Conservation (phyloP, 1,140 invertebrate genomes). For the Eupeodes corollae region DNA sequence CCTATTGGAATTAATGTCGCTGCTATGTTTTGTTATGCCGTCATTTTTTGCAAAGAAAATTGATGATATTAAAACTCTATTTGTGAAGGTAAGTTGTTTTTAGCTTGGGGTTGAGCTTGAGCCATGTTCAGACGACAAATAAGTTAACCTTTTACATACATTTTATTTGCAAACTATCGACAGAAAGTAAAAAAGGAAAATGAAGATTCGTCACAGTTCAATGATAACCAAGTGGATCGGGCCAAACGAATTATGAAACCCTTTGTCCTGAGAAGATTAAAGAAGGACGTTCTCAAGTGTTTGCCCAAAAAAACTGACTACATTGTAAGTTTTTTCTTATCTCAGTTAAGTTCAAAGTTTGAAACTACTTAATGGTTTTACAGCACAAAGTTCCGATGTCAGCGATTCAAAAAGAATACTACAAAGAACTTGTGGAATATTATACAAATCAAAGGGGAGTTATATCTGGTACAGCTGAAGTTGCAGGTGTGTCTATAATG, state of each 20-base stretch:
- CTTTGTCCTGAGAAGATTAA: constrained; percentile 84
- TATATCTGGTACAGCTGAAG: constrained; percentile 42
- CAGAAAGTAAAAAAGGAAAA: constrained; percentile 36
- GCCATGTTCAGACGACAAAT: not conserved
- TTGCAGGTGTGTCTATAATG: constrained; percentile 66
- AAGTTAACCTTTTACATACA: not conserved
- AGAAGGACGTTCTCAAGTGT: constrained; percentile 71
- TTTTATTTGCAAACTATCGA: constrained; percentile 8
- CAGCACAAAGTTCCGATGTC: constrained; percentile 48
- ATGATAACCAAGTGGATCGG: constrained; percentile 77
- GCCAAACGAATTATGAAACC: constrained; percentile 94
- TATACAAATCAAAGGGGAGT: constrained; percentile 56
- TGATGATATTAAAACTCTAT: constrained; percentile 76
- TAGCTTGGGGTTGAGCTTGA: too few species aligned
- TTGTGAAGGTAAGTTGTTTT: constrained; percentile 47
- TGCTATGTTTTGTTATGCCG: constrained; percentile 93
- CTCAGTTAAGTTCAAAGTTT: not conserved
- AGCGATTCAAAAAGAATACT: constrained; percentile 58
- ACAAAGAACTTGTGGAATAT: constrained; percentile 59
- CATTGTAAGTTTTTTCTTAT: constrained; percentile 39
- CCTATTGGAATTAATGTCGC: constrained; percentile 86
- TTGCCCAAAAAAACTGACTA: constrained; percentile 68
- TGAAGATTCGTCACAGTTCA: constrained; percentile 60
- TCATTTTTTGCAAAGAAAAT: constrained; percentile 83
- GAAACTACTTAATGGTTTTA: not conserved